Conservation (phyloP, 2,888 invertebrate species). For the Caprella mutica region DNA sequence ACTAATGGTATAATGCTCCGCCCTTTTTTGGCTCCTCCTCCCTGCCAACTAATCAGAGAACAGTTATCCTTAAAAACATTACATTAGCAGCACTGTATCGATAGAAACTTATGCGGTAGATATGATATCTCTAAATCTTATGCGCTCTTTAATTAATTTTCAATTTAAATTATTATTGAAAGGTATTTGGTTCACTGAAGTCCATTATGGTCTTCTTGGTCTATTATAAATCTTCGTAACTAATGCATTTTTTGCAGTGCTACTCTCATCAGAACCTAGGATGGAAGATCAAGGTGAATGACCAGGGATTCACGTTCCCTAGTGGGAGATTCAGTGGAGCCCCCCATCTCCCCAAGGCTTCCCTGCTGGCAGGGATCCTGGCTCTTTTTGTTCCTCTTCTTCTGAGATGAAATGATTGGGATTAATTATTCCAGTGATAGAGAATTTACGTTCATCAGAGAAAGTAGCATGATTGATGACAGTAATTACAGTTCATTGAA, state of each 20-base stretch:
- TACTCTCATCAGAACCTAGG: slow-evolving; percentile 83
- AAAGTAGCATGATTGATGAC: too few species aligned
- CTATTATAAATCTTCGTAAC: slow-evolving; percentile 37
- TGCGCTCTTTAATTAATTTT: too few species aligned
- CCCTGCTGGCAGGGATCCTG: background rate
- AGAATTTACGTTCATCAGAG: too few species aligned
- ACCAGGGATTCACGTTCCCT: slow-evolving; percentile 42
- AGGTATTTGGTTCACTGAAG: background rate
- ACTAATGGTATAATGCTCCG: too few species aligned
- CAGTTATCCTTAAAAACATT: too few species aligned
- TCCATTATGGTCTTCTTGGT: slow-evolving; percentile 11
- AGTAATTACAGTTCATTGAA: too few species aligned
- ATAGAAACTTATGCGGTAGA: too few species aligned
- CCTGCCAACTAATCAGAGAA: too few species aligned
- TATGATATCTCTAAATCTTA: too few species aligned
- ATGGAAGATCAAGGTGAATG: slow-evolving; percentile 82
- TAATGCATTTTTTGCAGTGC: slow-evolving; percentile 50
- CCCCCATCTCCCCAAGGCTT: background rate
- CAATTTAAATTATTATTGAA: background rate
- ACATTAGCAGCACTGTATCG: too few species aligned
- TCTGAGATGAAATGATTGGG: slow-evolving; percentile 9
- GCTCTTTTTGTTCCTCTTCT: background rate
- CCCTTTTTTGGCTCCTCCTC: too few species aligned
- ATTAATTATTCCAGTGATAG: too few species aligned
- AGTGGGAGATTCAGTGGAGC: slow-evolving; percentile 15